Conservation (phyloP, 2,113 vertebrate genomes). For the Arvicanthis niloticus region DNA sequence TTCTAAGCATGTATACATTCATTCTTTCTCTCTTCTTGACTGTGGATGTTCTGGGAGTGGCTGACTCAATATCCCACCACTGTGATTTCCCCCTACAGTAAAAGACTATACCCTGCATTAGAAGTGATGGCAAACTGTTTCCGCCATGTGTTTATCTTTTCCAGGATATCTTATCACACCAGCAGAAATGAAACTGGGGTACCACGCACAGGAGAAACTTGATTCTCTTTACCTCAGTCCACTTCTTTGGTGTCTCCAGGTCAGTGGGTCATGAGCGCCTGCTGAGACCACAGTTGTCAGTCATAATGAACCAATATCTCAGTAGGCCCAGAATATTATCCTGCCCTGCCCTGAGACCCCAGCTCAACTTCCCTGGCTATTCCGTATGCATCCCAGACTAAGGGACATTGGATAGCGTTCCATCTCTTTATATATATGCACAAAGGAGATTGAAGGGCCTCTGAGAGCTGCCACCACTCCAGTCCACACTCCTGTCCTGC, state of each 20-base stretch:
- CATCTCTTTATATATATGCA: not conserved
- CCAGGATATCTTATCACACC: not conserved
- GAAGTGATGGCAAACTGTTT: not conserved
- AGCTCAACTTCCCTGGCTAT: not conserved
- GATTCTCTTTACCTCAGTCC: not conserved
- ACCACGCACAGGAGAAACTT: not conserved
- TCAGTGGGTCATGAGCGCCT: not conserved
- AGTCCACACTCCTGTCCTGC: not conserved
- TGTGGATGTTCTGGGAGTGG: not conserved
- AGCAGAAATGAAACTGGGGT: no score
- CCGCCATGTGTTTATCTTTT: not conserved
- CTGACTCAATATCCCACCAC: not conserved
- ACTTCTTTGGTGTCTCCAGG: not conserved
- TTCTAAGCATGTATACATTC: not conserved
- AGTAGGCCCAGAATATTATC: not conserved
- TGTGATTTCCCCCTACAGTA: not conserved
- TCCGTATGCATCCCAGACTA: not conserved
- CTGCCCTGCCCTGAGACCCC: not conserved
- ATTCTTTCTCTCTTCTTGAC: not conserved
- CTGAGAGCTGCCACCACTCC: rapidly evolving
- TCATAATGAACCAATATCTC: not conserved
- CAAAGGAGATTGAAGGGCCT: not conserved
- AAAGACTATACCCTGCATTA: no score
- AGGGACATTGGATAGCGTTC: not conserved
- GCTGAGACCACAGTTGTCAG: not conserved